phyloP scores from a whole-genome alignment of 1,140 invertebrate species.

The Drosophila auraria region DNA sequence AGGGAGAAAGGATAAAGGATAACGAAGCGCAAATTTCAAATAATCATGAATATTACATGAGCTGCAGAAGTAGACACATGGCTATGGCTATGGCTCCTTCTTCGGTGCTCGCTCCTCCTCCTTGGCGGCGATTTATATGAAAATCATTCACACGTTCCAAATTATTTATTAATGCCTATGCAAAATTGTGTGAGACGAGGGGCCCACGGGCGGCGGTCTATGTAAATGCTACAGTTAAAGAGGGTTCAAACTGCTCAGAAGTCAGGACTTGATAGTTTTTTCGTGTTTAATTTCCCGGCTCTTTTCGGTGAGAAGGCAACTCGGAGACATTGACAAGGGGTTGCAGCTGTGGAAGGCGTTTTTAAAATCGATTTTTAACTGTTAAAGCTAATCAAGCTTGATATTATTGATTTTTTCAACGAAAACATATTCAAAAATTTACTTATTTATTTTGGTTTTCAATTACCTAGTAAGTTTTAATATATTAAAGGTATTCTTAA shows the following conservation, averaged over 20 bases:
- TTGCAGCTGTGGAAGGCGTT: neutral
- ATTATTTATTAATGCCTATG: slow-evolving; percentile 79
- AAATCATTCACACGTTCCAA: slow-evolving; percentile 80
- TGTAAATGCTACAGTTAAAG: slow-evolving; percentile 34
- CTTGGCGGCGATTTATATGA: slow-evolving; percentile 66
- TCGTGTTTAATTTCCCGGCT: slow-evolving; percentile 33
- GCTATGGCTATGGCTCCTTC: slow-evolving; percentile 7
- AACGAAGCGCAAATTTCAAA: slow-evolving; percentile 82
- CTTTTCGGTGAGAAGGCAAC: neutral
- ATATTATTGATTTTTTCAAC: neutral
- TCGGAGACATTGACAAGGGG: slow-evolving; percentile 33
- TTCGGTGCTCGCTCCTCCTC: slow-evolving; percentile 9
- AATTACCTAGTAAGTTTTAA: neutral
- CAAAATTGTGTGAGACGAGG: slow-evolving; percentile 52
- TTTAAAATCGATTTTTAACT: slow-evolving; percentile 26
- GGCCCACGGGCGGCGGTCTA: neutral
- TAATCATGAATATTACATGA: slow-evolving; percentile 83
- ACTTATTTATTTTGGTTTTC: neutral
- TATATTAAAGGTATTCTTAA: neutral
- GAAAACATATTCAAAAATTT: neutral
- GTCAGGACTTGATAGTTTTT: slow-evolving; percentile 45
- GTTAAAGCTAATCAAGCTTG: neutral
- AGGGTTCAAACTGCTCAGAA: slow-evolving; percentile 39
- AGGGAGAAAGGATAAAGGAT: slow-evolving; percentile 78
- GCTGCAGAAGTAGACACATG: slow-evolving; percentile 69